A percentile compares a stretch with the other conserved stretches of the same genome.
These are phyloP conservation scores for Eupithecia insigniata DNA, from an alignment of 2,888 invertebrate genomes.

Conservation along the genomic window DNA sequence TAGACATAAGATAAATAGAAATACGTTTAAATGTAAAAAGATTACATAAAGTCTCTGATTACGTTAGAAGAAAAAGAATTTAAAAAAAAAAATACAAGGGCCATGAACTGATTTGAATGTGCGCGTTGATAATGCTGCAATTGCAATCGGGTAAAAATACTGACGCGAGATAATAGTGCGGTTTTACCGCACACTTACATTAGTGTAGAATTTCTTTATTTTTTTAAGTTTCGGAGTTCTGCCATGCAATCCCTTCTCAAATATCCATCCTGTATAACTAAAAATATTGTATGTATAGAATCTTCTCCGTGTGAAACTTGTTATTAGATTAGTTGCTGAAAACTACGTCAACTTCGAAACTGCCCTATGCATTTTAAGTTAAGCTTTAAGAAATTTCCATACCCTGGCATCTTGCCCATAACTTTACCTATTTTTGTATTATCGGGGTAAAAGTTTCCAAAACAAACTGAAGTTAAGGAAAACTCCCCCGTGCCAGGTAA, in stretches of 20 bases:
- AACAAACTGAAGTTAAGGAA: constrained; percentile 13
- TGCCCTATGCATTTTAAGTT: constrained; percentile 6
- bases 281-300: background rate
- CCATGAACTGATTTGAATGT: no score
- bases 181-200: no score
- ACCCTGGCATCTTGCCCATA: constrained; percentile 11
- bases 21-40: no score
- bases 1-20: no score
- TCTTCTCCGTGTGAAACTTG: background rate
- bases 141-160: no score
- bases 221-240: background rate
- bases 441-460: constrained; percentile 5
- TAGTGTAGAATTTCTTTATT: background rate
- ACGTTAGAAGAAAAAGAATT: no score
- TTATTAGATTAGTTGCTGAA: background rate
- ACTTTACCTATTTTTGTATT: background rate
- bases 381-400: background rate
- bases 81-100: no score
- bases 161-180: no score
- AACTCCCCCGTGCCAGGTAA: constrained; percentile 23
- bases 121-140: no score
- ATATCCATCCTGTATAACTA: constrained; percentile 8
- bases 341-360: constrained; percentile 1
- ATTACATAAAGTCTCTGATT: no score
- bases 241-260: constrained; percentile 20